Base-by-base conservation (phyloP, 2,888 invertebrate species). In the Petrolisthes cinctipes region DNA sequence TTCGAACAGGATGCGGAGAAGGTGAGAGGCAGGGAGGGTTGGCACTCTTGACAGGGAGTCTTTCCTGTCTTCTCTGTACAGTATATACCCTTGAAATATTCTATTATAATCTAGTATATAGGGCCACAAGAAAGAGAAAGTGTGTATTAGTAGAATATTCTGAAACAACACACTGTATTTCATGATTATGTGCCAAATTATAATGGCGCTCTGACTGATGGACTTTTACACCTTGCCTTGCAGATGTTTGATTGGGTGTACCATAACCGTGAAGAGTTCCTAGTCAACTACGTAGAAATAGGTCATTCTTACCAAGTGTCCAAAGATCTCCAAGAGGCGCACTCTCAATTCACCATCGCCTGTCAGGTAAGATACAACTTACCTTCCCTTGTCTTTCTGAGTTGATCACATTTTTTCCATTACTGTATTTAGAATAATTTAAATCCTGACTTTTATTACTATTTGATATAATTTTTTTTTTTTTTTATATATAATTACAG, bases 201-300 rank as follows among this genome's bases (percentile, higher is more conserved):
- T 1, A 37, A 37, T 37, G 37, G 0, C 2, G 37, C 37, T 37
- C 37, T 37, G 37, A 37, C 37, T 37, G 37, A 37, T 37, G 37
- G 2, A 37, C 37, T 0, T 37, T 37, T 37, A 37, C 37, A 37
- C 37, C 71, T 71, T 6, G 6, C 57, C 9, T 79, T 85, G 17
- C 93, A 97, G 96, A 98, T 99, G 98, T 96, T 98, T 92, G 98
- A 99, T 92, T 99, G 99, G 98, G 98, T 99, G 91, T 96, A 97
- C 92, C 97, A 97, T 93, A 98, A 98, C 93, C 95, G 98, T 86
- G 98, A 98, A 92, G 96, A 97, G 90, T 99, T 99, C 94, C 95
- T 99, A 91, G 95, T 97, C 92, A 98, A 97, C 92, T 99, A 99
- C 93, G 98, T 98, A 75, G 98, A 98, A 94, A 98, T 99, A 91